phyloP scores from a whole-genome alignment of 23 tunicate genomes.

The Trididemnum nubilum region DNA sequence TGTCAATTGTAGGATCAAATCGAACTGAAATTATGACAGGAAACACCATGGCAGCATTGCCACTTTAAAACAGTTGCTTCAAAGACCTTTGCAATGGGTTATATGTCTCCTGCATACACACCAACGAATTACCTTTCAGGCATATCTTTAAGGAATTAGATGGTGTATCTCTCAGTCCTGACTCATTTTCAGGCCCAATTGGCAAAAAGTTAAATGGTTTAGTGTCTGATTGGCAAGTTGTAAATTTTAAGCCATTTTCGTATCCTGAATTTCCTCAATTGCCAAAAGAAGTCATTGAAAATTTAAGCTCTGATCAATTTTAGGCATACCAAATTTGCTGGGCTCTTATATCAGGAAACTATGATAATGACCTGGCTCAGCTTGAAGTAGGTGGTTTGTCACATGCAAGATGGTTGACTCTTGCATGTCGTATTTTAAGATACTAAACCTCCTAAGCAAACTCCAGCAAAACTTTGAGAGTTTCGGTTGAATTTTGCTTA shows the following conservation, averaged over 20 bases:
- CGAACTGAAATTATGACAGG: conserved; percentile 38
- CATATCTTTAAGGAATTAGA: conserved; percentile 31
- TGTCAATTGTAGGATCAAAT: conserved; percentile 17
- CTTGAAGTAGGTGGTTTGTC: conserved; percentile 39
- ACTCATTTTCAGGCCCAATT: conserved; percentile 32
- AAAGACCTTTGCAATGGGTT: conserved; percentile 47
- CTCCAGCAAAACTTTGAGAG: conserved; percentile 2
- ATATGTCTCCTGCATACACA: conserved; percentile 23
- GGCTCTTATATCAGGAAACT: conserved; percentile 26
- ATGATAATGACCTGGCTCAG: conserved; percentile 25
- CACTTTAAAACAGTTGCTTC: conserved; percentile 26
- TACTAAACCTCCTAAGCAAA: not conserved
- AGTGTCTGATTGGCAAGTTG: conserved; percentile 40
- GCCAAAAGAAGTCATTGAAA: conserved; percentile 30
- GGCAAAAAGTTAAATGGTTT: conserved; percentile 26
- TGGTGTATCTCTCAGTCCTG: conserved; percentile 30
- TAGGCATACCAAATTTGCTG: conserved; percentile 35
- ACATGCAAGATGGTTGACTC: no score
- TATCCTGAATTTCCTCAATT: conserved; percentile 16
- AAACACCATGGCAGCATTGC: conserved; percentile 16
- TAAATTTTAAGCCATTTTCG: not conserved
- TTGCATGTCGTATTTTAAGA: conserved; percentile 29
- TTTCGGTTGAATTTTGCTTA: conserved; percentile 3
- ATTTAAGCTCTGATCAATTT: conserved; percentile 32
- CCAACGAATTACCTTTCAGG: conserved; percentile 36